phyloP scores from a whole-genome alignment of 2,797 vertebrate genomes.

The Lycodopsis pacificus region DNA sequence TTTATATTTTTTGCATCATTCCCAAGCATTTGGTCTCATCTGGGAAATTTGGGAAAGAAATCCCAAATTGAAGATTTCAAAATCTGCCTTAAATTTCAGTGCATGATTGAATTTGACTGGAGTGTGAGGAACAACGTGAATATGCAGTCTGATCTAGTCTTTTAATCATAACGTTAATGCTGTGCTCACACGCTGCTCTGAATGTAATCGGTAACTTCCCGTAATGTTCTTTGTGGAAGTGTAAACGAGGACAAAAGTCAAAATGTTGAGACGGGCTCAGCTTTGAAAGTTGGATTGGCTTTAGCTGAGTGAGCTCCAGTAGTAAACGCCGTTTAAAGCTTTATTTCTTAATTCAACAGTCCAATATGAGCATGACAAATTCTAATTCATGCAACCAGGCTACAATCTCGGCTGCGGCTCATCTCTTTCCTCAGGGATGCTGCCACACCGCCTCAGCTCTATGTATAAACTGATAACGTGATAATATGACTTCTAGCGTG shows the following conservation, averaged over 20 bases:
- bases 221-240: not conserved
- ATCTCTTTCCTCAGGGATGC: constrained; percentile 5
- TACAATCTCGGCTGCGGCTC: not conserved
- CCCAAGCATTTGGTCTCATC: not conserved
- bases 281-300: not conserved
- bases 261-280: not conserved
- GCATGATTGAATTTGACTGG: not conserved
- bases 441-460: not conserved
- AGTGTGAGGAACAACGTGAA: not conserved
- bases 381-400: constrained; percentile 28
- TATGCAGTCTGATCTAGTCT: not conserved
- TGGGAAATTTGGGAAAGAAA: too few species aligned
- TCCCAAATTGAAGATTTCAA: too few species aligned
- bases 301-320: too few species aligned
- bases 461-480: not conserved
- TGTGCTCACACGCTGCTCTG: not conserved
- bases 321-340: not conserved
- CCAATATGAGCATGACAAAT: constrained; percentile 12
- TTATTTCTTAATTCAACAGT: not conserved
- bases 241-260: constrained; percentile 1
- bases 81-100: not conserved
- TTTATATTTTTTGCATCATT: not conserved
- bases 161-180: not conserved
- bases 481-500: too few species aligned
- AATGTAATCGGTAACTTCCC: too few species aligned